These are phyloP conservation scores for Pseudomyrmex cubaensis DNA, from an alignment of 1,140 invertebrate genomes.

Conservation along the genomic window DNA sequence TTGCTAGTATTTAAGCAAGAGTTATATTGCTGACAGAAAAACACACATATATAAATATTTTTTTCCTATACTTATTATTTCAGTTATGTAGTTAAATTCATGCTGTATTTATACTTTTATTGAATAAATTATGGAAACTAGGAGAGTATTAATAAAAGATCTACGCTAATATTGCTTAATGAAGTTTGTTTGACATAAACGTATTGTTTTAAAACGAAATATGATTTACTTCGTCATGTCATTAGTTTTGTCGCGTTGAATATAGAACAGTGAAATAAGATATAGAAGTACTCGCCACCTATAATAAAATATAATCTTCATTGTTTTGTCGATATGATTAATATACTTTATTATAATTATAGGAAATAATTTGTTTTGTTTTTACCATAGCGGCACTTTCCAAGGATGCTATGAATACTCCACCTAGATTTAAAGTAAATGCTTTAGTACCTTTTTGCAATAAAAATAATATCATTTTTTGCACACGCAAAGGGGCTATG, in stretches of 20 bases:
- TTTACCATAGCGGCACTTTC: conserved; percentile 8
- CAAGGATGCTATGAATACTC: conserved; percentile 6
- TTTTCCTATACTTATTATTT: background rate
- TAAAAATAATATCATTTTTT: conserved; percentile 12
- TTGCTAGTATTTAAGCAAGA: background rate
- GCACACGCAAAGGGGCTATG: background rate
- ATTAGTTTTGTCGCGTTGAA: background rate
- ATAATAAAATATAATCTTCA: background rate
- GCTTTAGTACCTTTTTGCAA: conserved; percentile 17
- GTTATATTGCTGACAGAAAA: background rate
- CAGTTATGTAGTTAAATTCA: background rate
- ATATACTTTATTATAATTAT: background rate
- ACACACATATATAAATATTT: background rate
- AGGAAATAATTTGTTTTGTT: background rate
- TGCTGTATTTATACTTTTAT: no score
- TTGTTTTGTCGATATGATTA: background rate
- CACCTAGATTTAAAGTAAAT: conserved; percentile 12
- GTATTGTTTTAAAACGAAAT: no score
- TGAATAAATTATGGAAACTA: no score
- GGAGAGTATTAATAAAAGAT: no score
- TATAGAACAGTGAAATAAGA: background rate
- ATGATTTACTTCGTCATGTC: no score
- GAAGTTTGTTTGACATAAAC: no score
- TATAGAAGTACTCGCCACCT: background rate
- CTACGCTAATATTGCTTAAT: no score